These are phyloP conservation scores for Rhopilema esculentum DNA, from an alignment of 30 jellyfish, hydroid and myxozoan genomes.

Conservation along the genomic window DNA sequence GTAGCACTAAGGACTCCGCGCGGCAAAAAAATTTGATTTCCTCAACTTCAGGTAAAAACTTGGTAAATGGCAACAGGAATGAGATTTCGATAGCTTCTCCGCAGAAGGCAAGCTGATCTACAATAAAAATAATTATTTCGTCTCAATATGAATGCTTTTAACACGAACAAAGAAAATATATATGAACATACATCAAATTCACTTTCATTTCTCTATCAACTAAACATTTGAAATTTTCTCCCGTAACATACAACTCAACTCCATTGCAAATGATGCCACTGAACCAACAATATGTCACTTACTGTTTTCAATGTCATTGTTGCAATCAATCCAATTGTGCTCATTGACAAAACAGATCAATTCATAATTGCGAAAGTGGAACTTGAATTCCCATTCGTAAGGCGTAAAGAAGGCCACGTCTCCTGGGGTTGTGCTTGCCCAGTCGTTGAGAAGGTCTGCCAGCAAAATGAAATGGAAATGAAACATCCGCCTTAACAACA, in stretches of 20 bases:
- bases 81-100: conserved; percentile 94
- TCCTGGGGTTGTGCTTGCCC: conserved; percentile 91
- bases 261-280: no score
- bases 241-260: no score
- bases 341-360: conserved; percentile 83
- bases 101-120: conserved; percentile 95
- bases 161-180: no score
- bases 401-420: conserved; percentile 96
- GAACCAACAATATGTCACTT: background rate
- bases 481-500: background rate
- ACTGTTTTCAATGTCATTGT: conserved; percentile 95
- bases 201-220: no score
- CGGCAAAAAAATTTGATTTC: conserved; percentile 84
- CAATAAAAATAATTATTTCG: background rate
- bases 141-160: no score
- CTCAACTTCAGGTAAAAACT: conserved; percentile 74
- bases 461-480: background rate
- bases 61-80: conserved; percentile 85
- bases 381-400: conserved; percentile 94
- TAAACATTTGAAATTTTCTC: no score
- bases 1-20: conserved; percentile 82
- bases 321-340: conserved; percentile 96
- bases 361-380: conserved; percentile 89
- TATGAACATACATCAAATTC: no score
- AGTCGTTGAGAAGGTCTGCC: conserved; percentile 87